Conservation (phyloP, 2,888 invertebrate genomes). For the Cheilosia urbana region DNA sequence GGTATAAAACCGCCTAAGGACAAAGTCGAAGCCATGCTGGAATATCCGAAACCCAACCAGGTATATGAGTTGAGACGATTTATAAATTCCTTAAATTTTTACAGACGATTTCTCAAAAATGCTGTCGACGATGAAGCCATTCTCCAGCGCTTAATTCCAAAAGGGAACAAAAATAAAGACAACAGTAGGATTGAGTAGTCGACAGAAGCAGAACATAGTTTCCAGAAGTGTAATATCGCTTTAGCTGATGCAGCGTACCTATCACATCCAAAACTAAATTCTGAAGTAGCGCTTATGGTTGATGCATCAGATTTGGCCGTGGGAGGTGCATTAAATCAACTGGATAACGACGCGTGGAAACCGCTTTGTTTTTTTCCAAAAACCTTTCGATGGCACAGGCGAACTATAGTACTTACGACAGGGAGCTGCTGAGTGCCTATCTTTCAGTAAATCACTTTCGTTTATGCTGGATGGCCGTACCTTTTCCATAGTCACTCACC, state of each 20-base stretch:
- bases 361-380: background rate
- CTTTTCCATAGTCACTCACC: background rate
- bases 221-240: background rate
- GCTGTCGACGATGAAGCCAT: conserved; percentile 1
- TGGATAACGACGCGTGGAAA: background rate
- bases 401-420: background rate
- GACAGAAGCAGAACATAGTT: background rate
- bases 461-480: background rate
- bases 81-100: background rate
- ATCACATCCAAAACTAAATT: background rate
- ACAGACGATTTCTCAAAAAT: background rate
- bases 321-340: background rate
- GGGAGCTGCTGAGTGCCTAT: background rate
- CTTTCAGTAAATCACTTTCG: background rate
- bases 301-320: background rate
- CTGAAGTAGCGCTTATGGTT: background rate
- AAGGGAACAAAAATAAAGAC: background rate
- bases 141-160: background rate
- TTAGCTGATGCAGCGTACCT: background rate
- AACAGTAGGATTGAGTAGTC: background rate
- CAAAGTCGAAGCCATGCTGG: no score
- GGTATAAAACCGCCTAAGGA: no score
- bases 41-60: no score
- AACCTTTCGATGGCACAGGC: background rate
- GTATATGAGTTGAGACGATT: no score